Evolutionary conservation across 2,888 invertebrate species (phyloP).

Genomic region (Bhutanitis thaidina): DNA sequence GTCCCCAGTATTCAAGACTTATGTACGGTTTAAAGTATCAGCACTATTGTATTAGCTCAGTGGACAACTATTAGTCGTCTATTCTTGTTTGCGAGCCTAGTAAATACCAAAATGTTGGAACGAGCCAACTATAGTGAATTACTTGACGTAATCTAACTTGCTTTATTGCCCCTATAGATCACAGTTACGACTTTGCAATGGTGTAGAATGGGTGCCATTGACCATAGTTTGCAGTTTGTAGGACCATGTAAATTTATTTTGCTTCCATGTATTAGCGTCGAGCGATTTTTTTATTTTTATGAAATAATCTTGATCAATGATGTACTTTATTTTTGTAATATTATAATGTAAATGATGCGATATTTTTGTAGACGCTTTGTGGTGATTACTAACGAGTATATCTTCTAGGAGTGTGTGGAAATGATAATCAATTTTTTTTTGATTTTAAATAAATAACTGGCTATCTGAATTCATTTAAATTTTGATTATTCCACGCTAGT

Average conservation of each 20-base stretch:
- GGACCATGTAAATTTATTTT: slow-evolving; percentile 14
- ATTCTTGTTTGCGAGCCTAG: slow-evolving; percentile 14
- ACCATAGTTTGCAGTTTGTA: slow-evolving; percentile 14
- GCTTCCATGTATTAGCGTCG: slow-evolving; percentile 6
- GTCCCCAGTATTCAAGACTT: no score
- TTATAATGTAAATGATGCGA: no score
- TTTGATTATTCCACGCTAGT: slow-evolving; percentile 75
- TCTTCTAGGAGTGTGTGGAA: no score
- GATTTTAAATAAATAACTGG: background rate
- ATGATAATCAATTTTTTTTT: no score
- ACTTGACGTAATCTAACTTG: slow-evolving; percentile 24
- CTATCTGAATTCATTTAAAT: slow-evolving; percentile 50
- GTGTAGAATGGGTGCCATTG: slow-evolving; percentile 20
- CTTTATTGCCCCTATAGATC: slow-evolving; percentile 21
- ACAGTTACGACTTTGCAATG: slow-evolving; percentile 19
- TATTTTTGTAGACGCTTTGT: no score
- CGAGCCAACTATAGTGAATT: slow-evolving; percentile 22
- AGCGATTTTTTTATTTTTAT: background rate
- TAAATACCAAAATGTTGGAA: slow-evolving; percentile 22
- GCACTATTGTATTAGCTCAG: slow-evolving; percentile 7
- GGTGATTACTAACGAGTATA: no score
- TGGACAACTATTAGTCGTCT: slow-evolving; percentile 12
- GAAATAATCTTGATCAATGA: no score
- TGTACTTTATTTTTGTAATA: no score
- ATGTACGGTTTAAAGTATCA: slow-evolving; percentile 1